A percentile compares a stretch with the other conserved stretches of the same genome.
Evolutionary conservation across 2,888 invertebrate species (phyloP).

Genomic region (Thecophora atra): DNA sequence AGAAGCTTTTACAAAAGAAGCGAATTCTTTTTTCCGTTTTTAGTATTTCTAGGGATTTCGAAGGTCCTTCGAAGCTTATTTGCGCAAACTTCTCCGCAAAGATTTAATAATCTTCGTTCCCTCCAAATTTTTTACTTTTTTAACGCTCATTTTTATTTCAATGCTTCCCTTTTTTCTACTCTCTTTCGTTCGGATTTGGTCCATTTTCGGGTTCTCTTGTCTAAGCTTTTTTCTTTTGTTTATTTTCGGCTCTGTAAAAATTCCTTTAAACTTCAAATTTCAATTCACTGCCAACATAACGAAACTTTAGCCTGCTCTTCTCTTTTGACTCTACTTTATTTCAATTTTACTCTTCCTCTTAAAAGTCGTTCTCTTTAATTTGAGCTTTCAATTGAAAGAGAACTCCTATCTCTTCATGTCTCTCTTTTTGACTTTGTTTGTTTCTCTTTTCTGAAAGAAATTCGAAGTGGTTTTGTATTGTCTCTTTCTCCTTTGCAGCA

Average conservation of each 20-base stretch:
- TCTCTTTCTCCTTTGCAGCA: neutral
- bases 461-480: too few relatives aligned
- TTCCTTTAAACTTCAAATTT: slow-evolving; percentile 22
- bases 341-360: neutral
- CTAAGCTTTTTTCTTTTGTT: neutral
- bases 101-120: neutral
- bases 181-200: neutral
- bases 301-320: neutral
- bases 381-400: neutral
- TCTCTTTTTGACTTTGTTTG: neutral
- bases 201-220: neutral
- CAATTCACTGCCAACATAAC: neutral
- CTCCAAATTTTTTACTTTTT: neutral
- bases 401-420: neutral
- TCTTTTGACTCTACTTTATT: neutral
- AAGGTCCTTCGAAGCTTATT: neutral
- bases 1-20: too few relatives aligned
- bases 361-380: neutral
- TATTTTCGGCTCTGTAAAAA: neutral
- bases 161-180: neutral
- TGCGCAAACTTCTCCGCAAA: neutral
- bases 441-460: neutral
- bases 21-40: too few relatives aligned
- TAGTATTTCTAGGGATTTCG: too few relatives aligned
- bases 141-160: neutral